These are phyloP conservation scores for Lasioglossum albipes DNA, from an alignment of 1,140 invertebrate species.

Conservation along the genomic window DNA sequence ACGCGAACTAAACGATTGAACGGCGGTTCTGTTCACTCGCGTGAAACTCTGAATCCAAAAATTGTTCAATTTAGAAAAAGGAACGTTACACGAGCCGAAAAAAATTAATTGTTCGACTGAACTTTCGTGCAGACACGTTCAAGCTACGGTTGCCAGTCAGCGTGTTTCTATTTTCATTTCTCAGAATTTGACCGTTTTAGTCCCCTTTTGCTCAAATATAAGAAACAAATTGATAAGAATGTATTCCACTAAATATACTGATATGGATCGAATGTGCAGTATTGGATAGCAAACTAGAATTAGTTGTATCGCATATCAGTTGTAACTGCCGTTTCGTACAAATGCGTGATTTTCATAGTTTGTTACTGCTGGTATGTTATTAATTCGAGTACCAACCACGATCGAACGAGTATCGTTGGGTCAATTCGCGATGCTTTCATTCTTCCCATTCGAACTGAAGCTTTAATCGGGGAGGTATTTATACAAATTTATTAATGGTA, in stretches of 20 bases:
- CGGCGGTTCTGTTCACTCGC: neutral
- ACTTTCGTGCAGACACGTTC: neutral
- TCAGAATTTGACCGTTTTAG: slow-evolving; percentile 3
- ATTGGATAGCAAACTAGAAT: slow-evolving; percentile 31
- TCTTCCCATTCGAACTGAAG: neutral
- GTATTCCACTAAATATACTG: slow-evolving; percentile 13
- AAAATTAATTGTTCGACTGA: neutral
- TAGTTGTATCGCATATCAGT: slow-evolving; percentile 35
- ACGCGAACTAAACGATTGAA: neutral
- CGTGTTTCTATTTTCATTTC: neutral
- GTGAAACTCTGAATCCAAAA: neutral
- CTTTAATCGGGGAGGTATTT: neutral
- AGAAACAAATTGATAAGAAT: neutral
- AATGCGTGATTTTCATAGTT: slow-evolving; percentile 34
- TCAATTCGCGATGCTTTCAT: neutral
- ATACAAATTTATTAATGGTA: neutral
- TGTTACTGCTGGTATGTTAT: slow-evolving; percentile 5
- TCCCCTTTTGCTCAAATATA: slow-evolving; percentile 17
- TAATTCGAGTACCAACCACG: neutral
- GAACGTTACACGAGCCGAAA: neutral
- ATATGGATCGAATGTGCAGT: slow-evolving; percentile 28
- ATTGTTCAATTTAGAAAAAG: neutral
- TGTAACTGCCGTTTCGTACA: slow-evolving; percentile 28
- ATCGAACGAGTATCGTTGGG: neutral
- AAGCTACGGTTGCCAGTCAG: neutral